Evolutionary conservation across 1,140 invertebrate species (phyloP).

Genomic region (Cheumatopsyche charites): DNA sequence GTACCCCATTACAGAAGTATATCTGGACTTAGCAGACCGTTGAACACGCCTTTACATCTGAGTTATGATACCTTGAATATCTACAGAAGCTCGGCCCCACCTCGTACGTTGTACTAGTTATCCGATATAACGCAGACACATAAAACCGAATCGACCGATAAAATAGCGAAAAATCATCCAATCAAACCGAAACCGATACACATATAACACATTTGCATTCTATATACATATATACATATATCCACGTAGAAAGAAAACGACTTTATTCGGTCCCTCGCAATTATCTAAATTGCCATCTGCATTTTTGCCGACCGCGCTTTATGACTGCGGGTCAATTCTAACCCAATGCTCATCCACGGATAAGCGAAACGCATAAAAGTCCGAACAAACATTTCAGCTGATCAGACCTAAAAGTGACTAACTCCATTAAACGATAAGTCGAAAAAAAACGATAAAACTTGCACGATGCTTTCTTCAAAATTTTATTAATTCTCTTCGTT

Average conservation of each 20-base stretch:
- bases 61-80: slow-evolving; percentile 49
- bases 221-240: slow-evolving; percentile 15
- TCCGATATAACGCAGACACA: neutral
- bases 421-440: too few relatives aligned
- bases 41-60: slow-evolving; percentile 49
- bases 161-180: neutral
- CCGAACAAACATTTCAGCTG: slow-evolving; percentile 38
- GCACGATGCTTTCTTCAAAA: too few relatives aligned
- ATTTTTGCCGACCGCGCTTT: slow-evolving; percentile 43
- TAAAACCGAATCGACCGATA: neutral
- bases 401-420: too few relatives aligned
- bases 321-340: slow-evolving; percentile 46
- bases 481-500: too few relatives aligned
- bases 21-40: slow-evolving; percentile 50
- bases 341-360: neutral
- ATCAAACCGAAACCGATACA: neutral
- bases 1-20: slow-evolving; percentile 43
- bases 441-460: too few relatives aligned
- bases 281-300: slow-evolving; percentile 50
- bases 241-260: slow-evolving; percentile 13
- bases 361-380: slow-evolving; percentile 28
- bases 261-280: slow-evolving; percentile 41
- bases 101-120: slow-evolving; percentile 32
- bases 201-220: neutral
- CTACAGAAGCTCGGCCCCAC: neutral